Evolutionary conservation across 2,113 vertebrate genomes (phyloP).

Genomic region (Corythornis cristatus): DNA sequence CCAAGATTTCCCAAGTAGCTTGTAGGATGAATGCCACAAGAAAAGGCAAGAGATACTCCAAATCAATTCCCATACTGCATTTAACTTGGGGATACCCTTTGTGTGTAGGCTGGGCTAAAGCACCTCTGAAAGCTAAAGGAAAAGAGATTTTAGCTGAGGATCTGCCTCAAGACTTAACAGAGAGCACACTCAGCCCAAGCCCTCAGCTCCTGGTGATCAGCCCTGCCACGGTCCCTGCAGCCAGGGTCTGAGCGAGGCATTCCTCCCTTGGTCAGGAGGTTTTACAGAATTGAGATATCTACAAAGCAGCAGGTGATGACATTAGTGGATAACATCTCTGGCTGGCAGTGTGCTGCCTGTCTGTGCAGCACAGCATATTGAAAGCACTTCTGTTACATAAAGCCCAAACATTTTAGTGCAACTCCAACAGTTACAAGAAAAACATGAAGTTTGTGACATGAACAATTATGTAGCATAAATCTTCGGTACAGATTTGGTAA

Average conservation of each 20-base stretch:
- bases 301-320: neutral
- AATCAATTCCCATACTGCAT: neutral
- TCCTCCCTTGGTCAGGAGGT: neutral
- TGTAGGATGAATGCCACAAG: neutral
- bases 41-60: neutral
- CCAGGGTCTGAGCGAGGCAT: neutral
- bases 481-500: neutral
- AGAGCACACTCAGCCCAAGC: neutral
- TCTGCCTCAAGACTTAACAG: neutral
- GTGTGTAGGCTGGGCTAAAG: neutral
- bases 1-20: neutral
- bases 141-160: neutral
- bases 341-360: neutral
- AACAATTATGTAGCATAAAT: neutral
- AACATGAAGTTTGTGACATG: neutral
- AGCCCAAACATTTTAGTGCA: neutral
- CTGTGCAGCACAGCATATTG: rapidly evolving
- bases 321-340: neutral
- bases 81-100: neutral
- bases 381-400: neutral
- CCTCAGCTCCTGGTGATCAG: neutral
- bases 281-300: neutral
- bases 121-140: neutral
- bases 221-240: rapidly evolving
- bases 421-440: neutral